A percentile compares a stretch with the other conserved stretches of the same genome.
Conservation (phyloP, 1,140 invertebrate genomes). For the Tenebrio molitor region DNA sequence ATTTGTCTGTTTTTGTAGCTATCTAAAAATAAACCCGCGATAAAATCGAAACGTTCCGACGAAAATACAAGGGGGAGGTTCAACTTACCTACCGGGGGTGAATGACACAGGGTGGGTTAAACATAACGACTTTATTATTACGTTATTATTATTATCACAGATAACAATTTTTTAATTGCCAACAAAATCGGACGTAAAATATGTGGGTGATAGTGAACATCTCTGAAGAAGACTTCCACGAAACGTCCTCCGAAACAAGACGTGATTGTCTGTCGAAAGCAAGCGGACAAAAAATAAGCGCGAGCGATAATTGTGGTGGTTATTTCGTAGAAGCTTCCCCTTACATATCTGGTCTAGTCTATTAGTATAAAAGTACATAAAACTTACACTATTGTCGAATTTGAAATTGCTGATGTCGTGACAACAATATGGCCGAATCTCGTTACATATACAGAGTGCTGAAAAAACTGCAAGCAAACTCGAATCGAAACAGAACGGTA, state of each 20-base stretch:
- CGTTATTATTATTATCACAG: conserved; percentile 42
- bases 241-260: not conserved
- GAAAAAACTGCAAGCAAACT: too few relatives aligned
- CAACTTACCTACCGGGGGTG: not conserved
- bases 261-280: conserved; percentile 4
- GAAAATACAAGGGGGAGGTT: not conserved
- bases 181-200: conserved; percentile 9
- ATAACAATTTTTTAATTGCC: conserved; percentile 29
- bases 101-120: conserved; percentile 7
- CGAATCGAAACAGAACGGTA: not conserved
- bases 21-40: conserved; percentile 19
- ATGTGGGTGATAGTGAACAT: not conserved
- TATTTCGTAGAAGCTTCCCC: conserved; percentile 26
- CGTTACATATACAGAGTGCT: too few relatives aligned
- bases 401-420: not conserved
- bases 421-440: too few relatives aligned
- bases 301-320: too few relatives aligned
- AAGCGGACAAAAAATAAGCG: too few relatives aligned
- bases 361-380: conserved; percentile 35
- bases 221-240: conserved; percentile 9
- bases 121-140: conserved; percentile 44
- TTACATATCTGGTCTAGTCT: not conserved
- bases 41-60: conserved; percentile 13
- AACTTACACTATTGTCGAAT: not conserved
- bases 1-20: conserved; percentile 27